Percentiles rank a stretch among this genome's conserved stretches.
Conservation (phyloP, 2,797 vertebrate genomes). For the Pteronotus mesoamericanus region DNA sequence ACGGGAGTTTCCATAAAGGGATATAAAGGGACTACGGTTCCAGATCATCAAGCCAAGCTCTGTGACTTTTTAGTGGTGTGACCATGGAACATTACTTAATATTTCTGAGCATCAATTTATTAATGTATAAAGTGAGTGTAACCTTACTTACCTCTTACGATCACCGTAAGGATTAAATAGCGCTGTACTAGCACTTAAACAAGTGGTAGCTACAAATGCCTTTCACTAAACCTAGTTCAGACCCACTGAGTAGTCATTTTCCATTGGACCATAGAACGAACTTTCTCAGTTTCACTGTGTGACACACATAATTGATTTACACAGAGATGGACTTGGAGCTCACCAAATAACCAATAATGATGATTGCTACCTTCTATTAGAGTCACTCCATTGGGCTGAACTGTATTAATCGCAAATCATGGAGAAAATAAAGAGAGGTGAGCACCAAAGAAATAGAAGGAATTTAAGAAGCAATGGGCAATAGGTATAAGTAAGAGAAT, state of each 20-base stretch:
- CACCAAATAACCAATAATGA: background rate
- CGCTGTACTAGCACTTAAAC: background rate
- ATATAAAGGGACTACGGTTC: background rate
- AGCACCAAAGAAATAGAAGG: background rate
- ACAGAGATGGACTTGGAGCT: background rate
- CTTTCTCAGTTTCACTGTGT: background rate
- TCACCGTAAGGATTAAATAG: background rate
- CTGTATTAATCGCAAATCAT: background rate
- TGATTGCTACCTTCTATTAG: background rate
- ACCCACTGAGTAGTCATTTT: background rate
- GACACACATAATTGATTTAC: background rate
- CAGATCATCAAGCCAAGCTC: background rate
- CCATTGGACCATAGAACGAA: background rate
- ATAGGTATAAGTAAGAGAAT: background rate
- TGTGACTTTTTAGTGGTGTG: background rate
- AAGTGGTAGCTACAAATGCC: background rate
- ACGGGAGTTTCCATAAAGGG: background rate
- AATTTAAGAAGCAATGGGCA: background rate
- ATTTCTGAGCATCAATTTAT: constrained; percentile 6
- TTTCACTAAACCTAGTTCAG: background rate
- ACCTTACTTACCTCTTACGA: background rate
- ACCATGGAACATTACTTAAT: background rate
- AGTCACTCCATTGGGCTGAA: background rate
- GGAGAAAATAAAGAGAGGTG: background rate
- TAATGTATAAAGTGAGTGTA: background rate